Evolutionary conservation across 2,113 vertebrate genomes (phyloP).

Genomic region (Lethenteron camtschaticum): DNA sequence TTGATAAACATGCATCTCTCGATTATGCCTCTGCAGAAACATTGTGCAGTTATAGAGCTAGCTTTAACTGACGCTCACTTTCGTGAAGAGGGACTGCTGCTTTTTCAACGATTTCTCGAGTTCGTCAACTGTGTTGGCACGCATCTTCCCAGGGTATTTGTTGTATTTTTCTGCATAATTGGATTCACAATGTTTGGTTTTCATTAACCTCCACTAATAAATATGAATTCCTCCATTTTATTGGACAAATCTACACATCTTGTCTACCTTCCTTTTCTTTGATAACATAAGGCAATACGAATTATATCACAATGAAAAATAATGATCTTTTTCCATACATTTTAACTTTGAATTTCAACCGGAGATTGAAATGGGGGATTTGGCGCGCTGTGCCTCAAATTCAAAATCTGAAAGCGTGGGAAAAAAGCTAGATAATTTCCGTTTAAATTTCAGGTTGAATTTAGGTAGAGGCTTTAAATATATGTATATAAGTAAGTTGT

Average conservation of each 20-base stretch:
- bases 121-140: background rate
- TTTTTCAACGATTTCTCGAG: conserved; percentile 2
- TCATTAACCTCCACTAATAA: background rate
- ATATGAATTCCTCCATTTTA: background rate
- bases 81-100: background rate
- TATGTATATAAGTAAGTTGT: too few relatives aligned
- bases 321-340: too few relatives aligned
- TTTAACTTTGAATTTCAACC: too few relatives aligned
- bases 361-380: too few relatives aligned
- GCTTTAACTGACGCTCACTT: conserved; percentile 1
- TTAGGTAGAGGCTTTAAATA: too few relatives aligned
- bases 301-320: too few relatives aligned
- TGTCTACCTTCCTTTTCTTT: background rate
- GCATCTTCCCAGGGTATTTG: background rate
- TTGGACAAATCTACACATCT: background rate
- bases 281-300: background rate
- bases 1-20: background rate
- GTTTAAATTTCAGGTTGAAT: too few relatives aligned
- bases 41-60: background rate
- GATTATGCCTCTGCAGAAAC: too few relatives aligned
- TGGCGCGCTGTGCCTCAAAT: too few relatives aligned
- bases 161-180: background rate
- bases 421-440: too few relatives aligned
- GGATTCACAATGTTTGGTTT: background rate
- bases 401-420: too few relatives aligned